phyloP scores from a whole-genome alignment of 2,797 vertebrate genomes.

The Pangasius macronema region DNA sequence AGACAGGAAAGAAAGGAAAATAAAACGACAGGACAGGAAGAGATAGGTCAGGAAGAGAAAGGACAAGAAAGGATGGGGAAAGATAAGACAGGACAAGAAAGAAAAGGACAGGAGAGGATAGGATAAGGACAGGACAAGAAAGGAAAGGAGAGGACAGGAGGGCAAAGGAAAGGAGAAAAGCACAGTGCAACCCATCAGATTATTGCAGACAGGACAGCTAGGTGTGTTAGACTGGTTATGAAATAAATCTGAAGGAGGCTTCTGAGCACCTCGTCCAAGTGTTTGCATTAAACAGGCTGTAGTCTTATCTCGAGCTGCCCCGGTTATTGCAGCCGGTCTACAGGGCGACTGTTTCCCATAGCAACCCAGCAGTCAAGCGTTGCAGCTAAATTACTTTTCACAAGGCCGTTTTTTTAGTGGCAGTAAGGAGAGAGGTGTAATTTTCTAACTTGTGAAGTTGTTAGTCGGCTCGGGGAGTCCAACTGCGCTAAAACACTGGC shows the following conservation, averaged over 20 bases:
- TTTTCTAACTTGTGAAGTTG: slow-evolving; percentile 11
- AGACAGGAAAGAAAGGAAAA: background rate
- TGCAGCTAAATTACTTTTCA: slow-evolving; percentile 16
- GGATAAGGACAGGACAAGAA: background rate
- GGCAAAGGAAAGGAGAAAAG: background rate
- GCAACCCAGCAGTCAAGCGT: slow-evolving; percentile 66
- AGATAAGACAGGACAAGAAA: background rate
- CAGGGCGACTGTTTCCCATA: slow-evolving; percentile 60
- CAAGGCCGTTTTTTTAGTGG: slow-evolving; percentile 11
- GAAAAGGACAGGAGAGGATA: background rate
- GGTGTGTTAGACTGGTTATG: slow-evolving; percentile 29
- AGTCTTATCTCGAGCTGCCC: slow-evolving; percentile 60
- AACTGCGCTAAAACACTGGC: background rate
- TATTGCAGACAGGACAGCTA: slow-evolving; percentile 62
- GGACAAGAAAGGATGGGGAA: too few relatives aligned
- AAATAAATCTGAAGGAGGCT: background rate
- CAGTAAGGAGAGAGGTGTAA: background rate
- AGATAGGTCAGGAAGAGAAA: too few relatives aligned
- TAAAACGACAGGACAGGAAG: background rate
- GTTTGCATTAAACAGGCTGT: background rate
- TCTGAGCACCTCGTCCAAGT: background rate
- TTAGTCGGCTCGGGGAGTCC: slow-evolving; percentile 19
- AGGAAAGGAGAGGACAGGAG: background rate
- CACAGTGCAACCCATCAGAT: slow-evolving; percentile 14
- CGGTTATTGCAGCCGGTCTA: slow-evolving; percentile 56